Percentiles rank a stretch among this genome's conserved stretches.
Evolutionary conservation across 2,113 vertebrate species (phyloP).

Genomic region (Craseonycteris thonglongyai): DNA sequence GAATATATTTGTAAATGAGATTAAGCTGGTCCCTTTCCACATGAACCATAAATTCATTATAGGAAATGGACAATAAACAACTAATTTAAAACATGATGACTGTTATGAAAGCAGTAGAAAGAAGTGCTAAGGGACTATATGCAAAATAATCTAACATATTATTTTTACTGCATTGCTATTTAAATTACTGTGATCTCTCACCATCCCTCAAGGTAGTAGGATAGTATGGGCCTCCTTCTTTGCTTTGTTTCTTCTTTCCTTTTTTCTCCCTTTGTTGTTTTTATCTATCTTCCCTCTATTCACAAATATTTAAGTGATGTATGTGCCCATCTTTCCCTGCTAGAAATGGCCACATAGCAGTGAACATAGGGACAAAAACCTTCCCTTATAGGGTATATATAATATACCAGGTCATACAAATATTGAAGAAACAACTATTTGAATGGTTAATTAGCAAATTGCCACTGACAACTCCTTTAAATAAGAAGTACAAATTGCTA

Average conservation of each 20-base stretch:
- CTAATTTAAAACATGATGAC: not conserved
- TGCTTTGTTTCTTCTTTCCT: not conserved
- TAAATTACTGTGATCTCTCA: not conserved
- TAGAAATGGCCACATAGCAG: not conserved
- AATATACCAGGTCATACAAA: not conserved
- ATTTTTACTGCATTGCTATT: not conserved
- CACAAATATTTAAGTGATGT: not conserved
- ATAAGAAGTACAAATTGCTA: not conserved
- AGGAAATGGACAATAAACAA: not conserved
- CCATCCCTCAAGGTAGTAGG: not conserved
- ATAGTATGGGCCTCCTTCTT: not conserved
- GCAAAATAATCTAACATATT: not conserved
- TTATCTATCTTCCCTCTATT: not conserved
- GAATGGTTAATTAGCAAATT: not conserved
- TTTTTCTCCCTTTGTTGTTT: not conserved
- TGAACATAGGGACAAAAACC: not conserved
- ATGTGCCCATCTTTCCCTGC: not conserved
- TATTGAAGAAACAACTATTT: not conserved
- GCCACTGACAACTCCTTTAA: not conserved
- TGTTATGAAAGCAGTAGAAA: not conserved
- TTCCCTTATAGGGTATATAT: not conserved
- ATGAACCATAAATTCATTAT: not conserved
- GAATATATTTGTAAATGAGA: not conserved
- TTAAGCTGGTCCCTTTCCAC: not conserved
- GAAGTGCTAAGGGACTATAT: rapidly evolving